These are phyloP conservation scores for Psylliodes chrysocephalus DNA, from an alignment of 2,888 invertebrate species.

Conservation along the genomic window DNA sequence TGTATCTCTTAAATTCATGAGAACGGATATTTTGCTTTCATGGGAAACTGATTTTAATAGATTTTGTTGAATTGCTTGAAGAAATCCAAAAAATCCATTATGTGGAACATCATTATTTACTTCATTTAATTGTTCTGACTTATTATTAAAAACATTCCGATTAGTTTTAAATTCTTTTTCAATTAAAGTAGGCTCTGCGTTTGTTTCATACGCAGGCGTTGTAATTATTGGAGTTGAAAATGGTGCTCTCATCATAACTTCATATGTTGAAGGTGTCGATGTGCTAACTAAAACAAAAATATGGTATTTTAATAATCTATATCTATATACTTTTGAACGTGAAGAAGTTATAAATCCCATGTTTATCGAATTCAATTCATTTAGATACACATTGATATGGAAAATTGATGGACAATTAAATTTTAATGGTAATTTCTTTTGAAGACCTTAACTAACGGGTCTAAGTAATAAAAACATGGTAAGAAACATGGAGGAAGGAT, in stretches of 20 bases:
- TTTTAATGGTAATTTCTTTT: too few relatives aligned
- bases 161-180: background rate
- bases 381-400: too few relatives aligned
- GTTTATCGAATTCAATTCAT: too few relatives aligned
- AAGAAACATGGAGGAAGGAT: too few relatives aligned
- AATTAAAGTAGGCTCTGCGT: background rate
- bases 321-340: too few relatives aligned
- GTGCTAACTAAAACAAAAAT: background rate
- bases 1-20: slow-evolving; percentile 69
- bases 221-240: slow-evolving; percentile 1
- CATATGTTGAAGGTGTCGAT: slow-evolving; percentile 36
- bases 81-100: slow-evolving; percentile 47
- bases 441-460: too few relatives aligned
- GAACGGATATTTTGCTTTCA: slow-evolving; percentile 69
- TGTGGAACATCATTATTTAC: slow-evolving; percentile 15
- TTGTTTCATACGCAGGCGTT: slow-evolving; percentile 19
- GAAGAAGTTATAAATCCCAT: too few relatives aligned
- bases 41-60: slow-evolving; percentile 59
- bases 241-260: slow-evolving; percentile 37
- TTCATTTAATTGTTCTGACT: slow-evolving; percentile 6
- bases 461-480: too few relatives aligned
- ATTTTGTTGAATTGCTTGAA: slow-evolving; percentile 56
- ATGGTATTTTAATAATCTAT: too few relatives aligned
- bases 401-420: too few relatives aligned
- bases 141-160: background rate